phyloP scores from a whole-genome alignment of 37 sponge, comb jelly and placozoan species.

The Spongilla lacustris region DNA sequence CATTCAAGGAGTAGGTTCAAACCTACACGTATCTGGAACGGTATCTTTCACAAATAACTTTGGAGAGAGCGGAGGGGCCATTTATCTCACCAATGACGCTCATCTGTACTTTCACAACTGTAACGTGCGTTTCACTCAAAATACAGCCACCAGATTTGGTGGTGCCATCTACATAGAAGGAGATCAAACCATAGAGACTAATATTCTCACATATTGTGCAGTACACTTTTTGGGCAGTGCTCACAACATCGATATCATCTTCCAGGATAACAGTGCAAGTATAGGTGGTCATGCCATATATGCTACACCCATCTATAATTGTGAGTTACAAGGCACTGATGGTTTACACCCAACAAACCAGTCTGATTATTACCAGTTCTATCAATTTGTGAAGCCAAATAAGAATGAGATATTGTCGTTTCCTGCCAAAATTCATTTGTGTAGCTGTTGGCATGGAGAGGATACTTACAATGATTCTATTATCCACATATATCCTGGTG shows the following conservation, averaged over 20 bases:
- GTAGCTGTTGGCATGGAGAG: no score
- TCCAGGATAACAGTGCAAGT: slow-evolving; percentile 16
- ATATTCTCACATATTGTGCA: neutral
- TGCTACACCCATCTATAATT: slow-evolving; percentile 45
- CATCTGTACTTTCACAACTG: slow-evolving; percentile 19
- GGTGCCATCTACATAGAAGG: slow-evolving; percentile 45
- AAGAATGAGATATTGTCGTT: no score
- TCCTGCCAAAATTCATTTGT: no score
- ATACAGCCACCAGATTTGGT: slow-evolving; percentile 5
- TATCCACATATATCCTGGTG: no score
- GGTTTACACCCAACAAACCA: no score
- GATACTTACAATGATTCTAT: no score
- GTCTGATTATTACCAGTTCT: no score
- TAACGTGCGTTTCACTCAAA: neutral
- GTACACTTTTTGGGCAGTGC: neutral
- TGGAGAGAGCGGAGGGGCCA: slow-evolving; percentile 36
- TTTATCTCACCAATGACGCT: slow-evolving; percentile 20
- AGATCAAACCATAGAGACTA: slow-evolving; percentile 8
- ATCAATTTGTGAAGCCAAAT: no score
- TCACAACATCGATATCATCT: neutral
- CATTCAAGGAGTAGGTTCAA: neutral
- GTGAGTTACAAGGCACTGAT: neutral
- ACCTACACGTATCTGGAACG: slow-evolving; percentile 22
- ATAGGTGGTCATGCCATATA: slow-evolving; percentile 39
- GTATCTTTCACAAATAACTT: slow-evolving; percentile 13